Evolutionary conservation across 1,140 invertebrate genomes (phyloP), one percentile per base, ranked within the genome.

Genomic region (Ooceraea biroi): DNA sequence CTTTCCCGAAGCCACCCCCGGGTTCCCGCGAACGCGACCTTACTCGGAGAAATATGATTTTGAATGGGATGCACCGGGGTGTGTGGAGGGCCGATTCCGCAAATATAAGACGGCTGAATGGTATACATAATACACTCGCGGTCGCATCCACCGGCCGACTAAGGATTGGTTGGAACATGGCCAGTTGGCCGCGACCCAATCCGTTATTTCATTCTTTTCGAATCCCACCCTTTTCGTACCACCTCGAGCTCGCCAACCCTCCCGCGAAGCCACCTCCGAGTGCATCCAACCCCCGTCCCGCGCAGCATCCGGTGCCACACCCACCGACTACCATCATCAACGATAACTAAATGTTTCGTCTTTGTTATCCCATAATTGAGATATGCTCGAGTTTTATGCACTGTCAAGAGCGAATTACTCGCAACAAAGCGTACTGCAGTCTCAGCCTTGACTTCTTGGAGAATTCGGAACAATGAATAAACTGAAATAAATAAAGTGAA

Each of bases 181-280:
- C 93, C 93, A 94, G 93, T 92, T 94, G 93, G 93, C 93, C 88
- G 85, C 92, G 90, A 92, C 89, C 92, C 93, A 94, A 93, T 94
- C 91, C 91, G 92, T 93, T 94, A 94, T 94, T 94, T 93, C 92
- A 94, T 94, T 94, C 93, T 94, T 94, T 94, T 94, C 91, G 90
- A 92, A 93, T 92, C 91, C 36, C 90, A 85, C 84, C 91, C 77
- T 87, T 77, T 85, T 77, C 83, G 71, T 85, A 61, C 89, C 88
- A 77, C 72, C 85, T 85, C 84, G 73, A 74, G 41, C 73, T 82
- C 72, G 25, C 72, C 83, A 73, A n/a, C n/a, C n/a, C 7, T 25
- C 46, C 66, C 63, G 48, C 73, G 55, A 50, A 82, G 55, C 66
- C 52, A 83, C 50, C 52, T 17, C 36, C 44, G 17, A 46, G 52